A percentile compares a stretch with the other conserved stretches of the same genome.
Evolutionary conservation across 1,140 invertebrate species (phyloP).

Genomic region (Bombus sibiricus): DNA sequence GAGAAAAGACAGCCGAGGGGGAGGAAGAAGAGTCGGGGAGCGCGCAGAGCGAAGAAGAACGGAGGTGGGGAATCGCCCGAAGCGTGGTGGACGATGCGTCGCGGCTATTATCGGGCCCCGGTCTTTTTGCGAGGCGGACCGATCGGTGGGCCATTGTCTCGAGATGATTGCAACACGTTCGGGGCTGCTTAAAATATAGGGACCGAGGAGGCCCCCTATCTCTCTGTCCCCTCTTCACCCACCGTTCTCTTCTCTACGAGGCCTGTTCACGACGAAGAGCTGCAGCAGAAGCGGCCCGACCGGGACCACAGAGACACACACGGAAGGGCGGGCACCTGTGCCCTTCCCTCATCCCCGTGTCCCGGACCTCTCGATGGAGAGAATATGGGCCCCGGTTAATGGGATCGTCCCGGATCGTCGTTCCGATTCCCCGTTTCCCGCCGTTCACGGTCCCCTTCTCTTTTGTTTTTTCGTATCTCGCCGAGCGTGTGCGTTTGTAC

Average conservation of each 20-base stretch:
- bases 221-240: slow-evolving; percentile 52
- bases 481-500: not conserved
- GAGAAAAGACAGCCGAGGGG: not conserved
- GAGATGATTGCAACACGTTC: slow-evolving; percentile 82
- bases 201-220: slow-evolving; percentile 57
- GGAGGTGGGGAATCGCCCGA: slow-evolving; percentile 47
- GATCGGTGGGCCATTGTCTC: slow-evolving; percentile 80
- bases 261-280: slow-evolving; percentile 14
- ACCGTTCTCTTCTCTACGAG: slow-evolving; percentile 12
- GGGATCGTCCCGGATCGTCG: slow-evolving; percentile 60
- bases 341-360: not conserved
- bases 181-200: slow-evolving; percentile 80
- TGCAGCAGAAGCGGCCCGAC: slow-evolving; percentile 59
- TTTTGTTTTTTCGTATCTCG: slow-evolving; percentile 22
- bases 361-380: not conserved
- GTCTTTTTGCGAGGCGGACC: slow-evolving; percentile 77
- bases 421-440: slow-evolving; percentile 23
- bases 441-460: slow-evolving; percentile 4
- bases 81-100: slow-evolving; percentile 74
- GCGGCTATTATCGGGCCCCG: slow-evolving; percentile 79
- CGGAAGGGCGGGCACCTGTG: slow-evolving; percentile 65
- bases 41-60: not conserved
- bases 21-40: slow-evolving; percentile 10
- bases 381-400: slow-evolving; percentile 67
- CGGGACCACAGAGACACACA: slow-evolving; percentile 66